Evolutionary conservation across 53 echinoderm and acorn worm species (phyloP), one percentile per base, ranked within the genome.

Genomic region (Actinopyga echinites): DNA sequence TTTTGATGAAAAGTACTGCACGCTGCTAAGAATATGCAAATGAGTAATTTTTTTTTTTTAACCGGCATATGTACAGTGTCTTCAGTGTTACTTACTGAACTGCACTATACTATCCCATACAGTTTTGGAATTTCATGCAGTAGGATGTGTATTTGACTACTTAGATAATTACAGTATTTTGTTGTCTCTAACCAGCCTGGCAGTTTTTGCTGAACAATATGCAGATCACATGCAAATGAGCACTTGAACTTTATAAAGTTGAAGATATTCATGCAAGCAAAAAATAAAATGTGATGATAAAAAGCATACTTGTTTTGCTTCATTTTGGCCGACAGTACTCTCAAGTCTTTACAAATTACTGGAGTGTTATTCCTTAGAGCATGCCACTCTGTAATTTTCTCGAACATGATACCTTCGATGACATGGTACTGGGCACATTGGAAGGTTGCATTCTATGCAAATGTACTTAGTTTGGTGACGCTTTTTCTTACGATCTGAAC

Each of bases 371-470:
- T 78, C 78, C 32, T 53, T 53, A 25, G 31, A 32, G 32, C 56
- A 78, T 30, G 23, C 35, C 23, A 21, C 30, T 56, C 52, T 30
- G 32, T 53, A 78, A 30, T 45, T 23, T 30, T 53, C 53, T 23
- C 30, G 13, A 19, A 58, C 57, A 42, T 79, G 60, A 33, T 58
- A 79, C 7, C 58, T 32, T 8, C 15, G n/a, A 25, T 79, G 79
- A 25, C 60, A 58, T 0, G 78, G 78, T 53, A 49, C 56, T 25
- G 57, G 56, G 55, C 79, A 58, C 79, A 79, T 79, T 28, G 79
- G 57, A 15, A 28, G 79, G 8, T 58, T 79, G 32, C 79, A 79
- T 58, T 58, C 30, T 30, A 33, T 19, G 26, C 36, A 58, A 17
- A 54, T 58, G 37, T 23, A 21, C 22, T 56, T 10, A 37, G 60